Base-by-base conservation (phyloP, 2,888 invertebrate genomes). In the Leucophenga maculata region DNA sequence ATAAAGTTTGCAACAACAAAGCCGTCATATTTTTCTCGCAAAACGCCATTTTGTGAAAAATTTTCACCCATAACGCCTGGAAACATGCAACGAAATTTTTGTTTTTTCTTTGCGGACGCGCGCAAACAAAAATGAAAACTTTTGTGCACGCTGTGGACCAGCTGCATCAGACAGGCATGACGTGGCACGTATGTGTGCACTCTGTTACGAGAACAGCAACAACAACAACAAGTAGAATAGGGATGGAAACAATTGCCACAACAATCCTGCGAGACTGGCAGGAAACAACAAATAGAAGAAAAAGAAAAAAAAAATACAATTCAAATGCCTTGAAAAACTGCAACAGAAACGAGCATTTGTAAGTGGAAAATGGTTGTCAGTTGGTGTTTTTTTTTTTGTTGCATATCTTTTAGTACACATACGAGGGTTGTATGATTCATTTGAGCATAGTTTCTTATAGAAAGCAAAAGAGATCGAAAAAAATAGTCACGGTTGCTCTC, bases 301-400 rank as follows among this genome's bases (percentile, higher is more conserved):
- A n/a, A n/a, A n/a, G n/a, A n/a, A n/a, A n/a, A n/a, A n/a, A 26
- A 39, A 39, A 39, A 39, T 16, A 18, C 60, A 60, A 16, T 60
- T 60, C 39, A 60, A 60, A 39, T 60, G 39, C 60, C 8, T 39
- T 60, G 32, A 22, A 11, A 16, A 39, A 39, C 60, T 60, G 39
- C 44, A 60, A 60, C 44, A 60, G 18, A 60, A 60, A 26, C 57
- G 39, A 60, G 60, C 60, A 39, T 60, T 60, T 39, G 60, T 60
- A 60, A 60, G 60, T 60, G 60, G 60, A 60, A 60, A 60, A 60
- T 60, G 32, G 60, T 60, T 60, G 60, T 39, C 60, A 60, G 60
- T 60, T 60, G 55, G 18, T 18, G 9, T 60, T 60, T 18, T n/a
- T 26, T 60, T 39, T 39, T 60, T 60, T 39, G 59, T 59, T 39